phyloP scores from a whole-genome alignment of 1,140 invertebrate species.

The Cotesia glomerata region DNA sequence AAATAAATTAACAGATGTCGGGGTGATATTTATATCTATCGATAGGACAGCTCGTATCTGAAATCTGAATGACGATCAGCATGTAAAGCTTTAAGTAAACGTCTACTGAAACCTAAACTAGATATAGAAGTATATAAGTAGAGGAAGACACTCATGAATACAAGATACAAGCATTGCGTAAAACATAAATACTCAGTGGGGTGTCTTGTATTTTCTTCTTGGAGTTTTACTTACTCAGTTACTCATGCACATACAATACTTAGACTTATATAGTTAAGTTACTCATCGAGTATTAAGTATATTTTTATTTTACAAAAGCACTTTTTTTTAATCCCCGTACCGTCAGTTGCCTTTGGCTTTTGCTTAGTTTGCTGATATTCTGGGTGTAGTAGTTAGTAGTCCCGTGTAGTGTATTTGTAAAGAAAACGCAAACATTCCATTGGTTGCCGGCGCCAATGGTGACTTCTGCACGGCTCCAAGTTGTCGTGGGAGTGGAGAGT shows the following conservation, averaged over 20 bases:
- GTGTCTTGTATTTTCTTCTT: not conserved
- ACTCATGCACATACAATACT: no score
- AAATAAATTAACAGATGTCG: no score
- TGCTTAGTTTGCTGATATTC: not conserved
- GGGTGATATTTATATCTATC: no score
- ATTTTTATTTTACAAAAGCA: no score
- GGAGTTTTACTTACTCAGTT: no score
- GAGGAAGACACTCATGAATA: not conserved
- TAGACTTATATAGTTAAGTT: no score
- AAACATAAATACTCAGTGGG: slow-evolving; percentile 7
- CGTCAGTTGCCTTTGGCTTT: not conserved
- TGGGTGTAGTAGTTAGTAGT: not conserved
- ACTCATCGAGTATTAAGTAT: no score
- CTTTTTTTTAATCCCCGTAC: no score
- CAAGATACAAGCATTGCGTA: not conserved
- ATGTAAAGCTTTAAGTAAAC: no score
- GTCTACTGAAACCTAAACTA: not conserved
- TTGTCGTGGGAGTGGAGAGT: not conserved
- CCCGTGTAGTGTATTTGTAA: not conserved
- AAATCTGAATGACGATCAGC: no score
- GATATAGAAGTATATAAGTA: not conserved
- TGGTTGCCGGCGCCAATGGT: slow-evolving; percentile 22
- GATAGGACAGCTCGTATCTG: no score
- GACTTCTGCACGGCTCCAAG: slow-evolving; percentile 20
- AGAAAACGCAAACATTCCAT: slow-evolving; percentile 16